phyloP scores from a whole-genome alignment of 2,888 invertebrate genomes.

The Caenorhabditis sp. region DNA sequence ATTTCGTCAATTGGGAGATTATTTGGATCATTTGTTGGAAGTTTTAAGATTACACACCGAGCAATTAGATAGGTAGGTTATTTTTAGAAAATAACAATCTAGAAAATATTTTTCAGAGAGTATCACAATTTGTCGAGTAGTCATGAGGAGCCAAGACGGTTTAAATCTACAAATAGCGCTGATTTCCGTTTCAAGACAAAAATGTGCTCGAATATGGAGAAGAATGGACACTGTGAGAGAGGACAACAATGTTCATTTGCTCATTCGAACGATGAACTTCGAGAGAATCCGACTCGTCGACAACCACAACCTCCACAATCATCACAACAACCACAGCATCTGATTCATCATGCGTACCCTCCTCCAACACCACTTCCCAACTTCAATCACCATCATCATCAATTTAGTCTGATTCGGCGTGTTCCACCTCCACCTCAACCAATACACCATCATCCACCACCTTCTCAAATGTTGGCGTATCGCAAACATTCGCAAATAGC shows the following conservation, averaged over 20 bases:
- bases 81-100: too few species aligned
- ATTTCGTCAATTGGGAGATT: background rate
- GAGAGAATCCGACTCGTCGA: background rate
- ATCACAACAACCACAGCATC: slow-evolving; percentile 4
- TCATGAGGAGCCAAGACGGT: background rate
- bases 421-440: background rate
- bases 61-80: background rate
- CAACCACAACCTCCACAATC: background rate
- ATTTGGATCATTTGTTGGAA: background rate
- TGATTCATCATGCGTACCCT: background rate
- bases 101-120: background rate
- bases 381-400: slow-evolving; percentile 7
- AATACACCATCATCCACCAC: background rate
- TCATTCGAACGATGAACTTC: slow-evolving; percentile 5
- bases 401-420: background rate
- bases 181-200: slow-evolving; percentile 51
- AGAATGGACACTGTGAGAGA: background rate
- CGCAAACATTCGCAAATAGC: background rate
- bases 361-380: slow-evolving; percentile 1
- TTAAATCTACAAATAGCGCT: background rate
- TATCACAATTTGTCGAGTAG: background rate
- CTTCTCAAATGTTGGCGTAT: background rate
- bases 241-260: slow-evolving; percentile 5
- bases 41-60: background rate
- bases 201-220: slow-evolving; percentile 39